A percentile compares a stretch with the other conserved stretches of the same genome.
Evolutionary conservation across 1,140 invertebrate genomes (phyloP).

Genomic region (Ephestia elutella): DNA sequence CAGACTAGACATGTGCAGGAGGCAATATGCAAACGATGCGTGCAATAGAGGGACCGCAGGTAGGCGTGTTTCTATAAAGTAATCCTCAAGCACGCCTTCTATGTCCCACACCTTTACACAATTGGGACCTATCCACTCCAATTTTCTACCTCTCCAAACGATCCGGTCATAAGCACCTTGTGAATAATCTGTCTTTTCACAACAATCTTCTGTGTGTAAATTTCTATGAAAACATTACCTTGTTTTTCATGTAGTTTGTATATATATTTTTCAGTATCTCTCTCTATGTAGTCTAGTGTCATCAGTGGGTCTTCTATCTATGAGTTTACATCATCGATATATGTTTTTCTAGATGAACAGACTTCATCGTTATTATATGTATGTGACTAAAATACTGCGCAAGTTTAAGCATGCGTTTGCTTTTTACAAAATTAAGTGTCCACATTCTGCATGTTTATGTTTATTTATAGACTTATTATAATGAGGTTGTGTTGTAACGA

Average conservation of each 20-base stretch:
- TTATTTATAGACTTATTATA: not conserved
- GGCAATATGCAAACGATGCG: conserved; percentile 93
- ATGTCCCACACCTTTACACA: conserved; percentile 54
- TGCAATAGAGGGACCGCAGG: conserved; percentile 98
- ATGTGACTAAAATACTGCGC: conserved; percentile 19
- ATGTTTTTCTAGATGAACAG: conserved; percentile 7
- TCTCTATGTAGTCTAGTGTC: conserved; percentile 46
- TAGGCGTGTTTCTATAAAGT: conserved; percentile 76
- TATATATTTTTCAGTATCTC: conserved; percentile 19
- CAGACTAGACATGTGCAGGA: conserved; percentile 99
- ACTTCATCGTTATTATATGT: conserved; percentile 15
- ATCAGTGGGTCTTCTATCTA: conserved; percentile 3
- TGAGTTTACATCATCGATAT: conserved; percentile 4
- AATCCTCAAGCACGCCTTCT: conserved; percentile 62
- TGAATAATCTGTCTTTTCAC: conserved; percentile 65
- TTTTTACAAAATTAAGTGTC: not conserved
- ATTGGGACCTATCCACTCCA: conserved; percentile 34
- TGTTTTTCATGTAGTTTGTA: conserved; percentile 43
- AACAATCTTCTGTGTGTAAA: conserved; percentile 32
- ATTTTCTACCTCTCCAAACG: conserved; percentile 21
- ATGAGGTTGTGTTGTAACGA: conserved; percentile 34
- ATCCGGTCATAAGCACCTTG: conserved; percentile 61
- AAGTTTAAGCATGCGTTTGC: conserved; percentile 8
- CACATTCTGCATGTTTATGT: conserved; percentile 1
- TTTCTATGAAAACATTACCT: conserved; percentile 23